Evolutionary conservation across 2,888 invertebrate genomes (phyloP), one percentile per base, ranked within the genome.

Genomic region (Parapristionchus giblindavisi): DNA sequence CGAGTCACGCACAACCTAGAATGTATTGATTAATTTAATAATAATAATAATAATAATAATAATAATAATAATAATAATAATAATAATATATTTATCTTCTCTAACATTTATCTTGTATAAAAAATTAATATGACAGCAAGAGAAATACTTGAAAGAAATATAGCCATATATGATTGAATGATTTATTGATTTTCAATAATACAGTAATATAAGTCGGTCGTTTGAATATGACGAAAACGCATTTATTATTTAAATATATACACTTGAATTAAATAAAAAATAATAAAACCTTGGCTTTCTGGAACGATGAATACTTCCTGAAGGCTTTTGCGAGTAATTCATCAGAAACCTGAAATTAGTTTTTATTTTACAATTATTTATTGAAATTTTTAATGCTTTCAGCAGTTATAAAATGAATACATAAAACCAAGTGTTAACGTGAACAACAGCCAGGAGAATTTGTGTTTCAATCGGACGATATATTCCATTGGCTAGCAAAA

Each of bases 281-380:
- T n/a, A n/a, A n/a, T n/a, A n/a, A 40, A 48, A 79, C 79, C 89
- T 96, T 95, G 0, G 98, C 97, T 87, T 93, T 93, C 88, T 93
- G 92, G 89, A 99, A 99, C 29, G 96, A 95, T 0, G 93, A 92
- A 90, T 93, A 87, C 76, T 86, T 87, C 8, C 94, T 93, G 89
- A 99, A 99, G 0, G 97, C 96, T 82, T 98, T 91, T 0, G 94
- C 94, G n/a, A 99, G 90, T 77, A 96, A 92, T 89, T 99, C 99
- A 88, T 99, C 99, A 0, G 96, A 98, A 34, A 99, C 98, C 72
- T 83, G 70, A 17, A 74, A 34, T 3, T 1, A 63, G 14, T 21
- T 63, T 24, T 14, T 21, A 11, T 29, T 8, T 3, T 51, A 29
- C 32, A n/a, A 66, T 14, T 48, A 43, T 43, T 43, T 43, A 43